Conservation (phyloP, 2,888 invertebrate genomes). For the Ormyrus pomaceus region DNA sequence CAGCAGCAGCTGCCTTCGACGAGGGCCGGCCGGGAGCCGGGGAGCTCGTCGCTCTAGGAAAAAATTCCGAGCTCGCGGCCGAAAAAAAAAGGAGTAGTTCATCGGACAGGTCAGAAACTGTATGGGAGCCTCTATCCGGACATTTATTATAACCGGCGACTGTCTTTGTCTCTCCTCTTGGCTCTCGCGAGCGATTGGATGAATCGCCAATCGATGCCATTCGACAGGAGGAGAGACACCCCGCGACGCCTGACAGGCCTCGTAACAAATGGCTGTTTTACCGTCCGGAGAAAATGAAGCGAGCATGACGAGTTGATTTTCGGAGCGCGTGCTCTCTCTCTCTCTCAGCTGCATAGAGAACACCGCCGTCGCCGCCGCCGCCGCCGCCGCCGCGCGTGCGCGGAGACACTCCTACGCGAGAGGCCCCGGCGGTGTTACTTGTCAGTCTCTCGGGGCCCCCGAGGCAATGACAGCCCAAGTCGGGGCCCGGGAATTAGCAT, state of each 20-base stretch:
- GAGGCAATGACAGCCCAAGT: constrained; percentile 74
- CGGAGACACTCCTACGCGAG: constrained; percentile 60
- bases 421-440: constrained; percentile 73
- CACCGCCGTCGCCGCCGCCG: background rate
- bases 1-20: background rate
- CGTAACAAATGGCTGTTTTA: constrained; percentile 75
- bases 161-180: background rate
- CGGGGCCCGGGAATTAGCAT: constrained; percentile 73
- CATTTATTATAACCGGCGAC: constrained; percentile 66
- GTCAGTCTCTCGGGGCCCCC: constrained; percentile 71
- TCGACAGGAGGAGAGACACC: constrained; percentile 59
- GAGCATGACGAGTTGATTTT: constrained; percentile 75
- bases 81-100: constrained; percentile 22
- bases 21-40: background rate
- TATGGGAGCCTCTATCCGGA: constrained; percentile 53
- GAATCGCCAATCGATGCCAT: constrained; percentile 75
- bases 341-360: too few species aligned
- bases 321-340: constrained; percentile 63
- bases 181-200: constrained; percentile 64
- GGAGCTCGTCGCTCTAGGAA: constrained; percentile 27
- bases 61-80: constrained; percentile 6
- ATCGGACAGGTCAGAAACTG: constrained; percentile 44
- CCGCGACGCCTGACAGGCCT: constrained; percentile 67
- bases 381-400: background rate
- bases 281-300: constrained; percentile 75